phyloP scores from a whole-genome alignment of 2,888 invertebrate species.

The Leptopterna dolabrata region DNA sequence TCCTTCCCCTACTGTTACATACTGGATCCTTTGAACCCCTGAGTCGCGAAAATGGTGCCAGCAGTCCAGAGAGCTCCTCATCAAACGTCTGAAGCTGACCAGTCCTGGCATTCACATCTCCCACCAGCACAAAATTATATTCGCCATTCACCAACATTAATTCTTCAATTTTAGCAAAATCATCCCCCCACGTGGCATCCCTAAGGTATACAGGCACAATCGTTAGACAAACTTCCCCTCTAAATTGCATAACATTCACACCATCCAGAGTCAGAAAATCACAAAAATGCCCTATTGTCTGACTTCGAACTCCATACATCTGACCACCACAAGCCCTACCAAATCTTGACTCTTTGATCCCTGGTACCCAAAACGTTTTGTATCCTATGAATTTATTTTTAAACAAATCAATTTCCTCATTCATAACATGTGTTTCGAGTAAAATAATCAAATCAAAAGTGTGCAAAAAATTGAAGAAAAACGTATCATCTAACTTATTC shows the following conservation, averaged over 20 bases:
- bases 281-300: not conserved
- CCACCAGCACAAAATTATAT: too few species aligned
- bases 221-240: too few species aligned
- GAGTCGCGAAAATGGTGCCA: too few species aligned
- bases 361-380: not conserved
- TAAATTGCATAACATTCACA: not conserved
- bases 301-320: not conserved
- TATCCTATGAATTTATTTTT: not conserved
- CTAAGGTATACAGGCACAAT: not conserved
- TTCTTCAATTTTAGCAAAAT: not conserved
- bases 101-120: too few species aligned
- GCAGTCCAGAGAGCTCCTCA: too few species aligned
- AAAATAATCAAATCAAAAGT: not conserved
- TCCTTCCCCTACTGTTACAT: too few species aligned
- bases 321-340: not conserved
- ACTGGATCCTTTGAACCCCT: too few species aligned
- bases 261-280: not conserved
- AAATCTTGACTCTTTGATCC: not conserved
- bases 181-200: not conserved
- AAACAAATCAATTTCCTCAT: not conserved
- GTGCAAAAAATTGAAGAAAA: not conserved
- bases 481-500: not conserved
- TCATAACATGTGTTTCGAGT: not conserved
- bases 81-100: too few species aligned
- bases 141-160: not conserved